phyloP scores from a whole-genome alignment of 2,888 invertebrate species.

The Agrilus mali region DNA sequence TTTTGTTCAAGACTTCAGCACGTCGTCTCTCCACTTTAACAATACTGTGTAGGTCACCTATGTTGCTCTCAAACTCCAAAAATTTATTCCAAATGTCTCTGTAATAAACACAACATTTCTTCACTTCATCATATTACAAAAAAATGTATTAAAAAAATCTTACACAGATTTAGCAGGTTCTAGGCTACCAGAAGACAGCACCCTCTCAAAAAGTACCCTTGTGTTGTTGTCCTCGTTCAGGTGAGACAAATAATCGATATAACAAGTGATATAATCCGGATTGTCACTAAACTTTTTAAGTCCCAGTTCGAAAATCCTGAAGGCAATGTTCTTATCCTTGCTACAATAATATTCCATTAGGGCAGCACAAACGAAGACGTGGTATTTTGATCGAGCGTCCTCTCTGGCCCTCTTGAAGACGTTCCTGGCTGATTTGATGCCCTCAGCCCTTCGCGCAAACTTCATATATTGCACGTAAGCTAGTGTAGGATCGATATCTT shows the following conservation, averaged over 20 bases:
- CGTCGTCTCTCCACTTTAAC: constrained; percentile 93
- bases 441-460: constrained; percentile 92
- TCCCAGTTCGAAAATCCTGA: constrained; percentile 93
- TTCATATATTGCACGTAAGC: constrained; percentile 99
- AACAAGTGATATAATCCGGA: constrained; percentile 90
- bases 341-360: constrained; percentile 99
- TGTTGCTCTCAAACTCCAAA: constrained; percentile 95
- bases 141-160: constrained; percentile 21
- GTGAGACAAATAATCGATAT: constrained; percentile 95
- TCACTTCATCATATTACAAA: background rate
- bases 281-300: constrained; percentile 92
- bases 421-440: constrained; percentile 88
- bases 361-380: constrained; percentile 94
- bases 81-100: constrained; percentile 98
- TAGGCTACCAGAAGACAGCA: constrained; percentile 83
- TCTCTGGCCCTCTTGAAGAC: constrained; percentile 94
- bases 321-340: constrained; percentile 94
- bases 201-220: constrained; percentile 93
- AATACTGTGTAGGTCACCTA: constrained; percentile 94
- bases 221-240: constrained; percentile 99
- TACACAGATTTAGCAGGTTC: constrained; percentile 83
- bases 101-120: constrained; percentile 12
- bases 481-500: constrained; percentile 90
- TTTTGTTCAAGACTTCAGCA: constrained; percentile 82
- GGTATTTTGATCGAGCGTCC: constrained; percentile 72